Conservation (phyloP, 1,140 invertebrate genomes). For the Mamestra configurata region DNA sequence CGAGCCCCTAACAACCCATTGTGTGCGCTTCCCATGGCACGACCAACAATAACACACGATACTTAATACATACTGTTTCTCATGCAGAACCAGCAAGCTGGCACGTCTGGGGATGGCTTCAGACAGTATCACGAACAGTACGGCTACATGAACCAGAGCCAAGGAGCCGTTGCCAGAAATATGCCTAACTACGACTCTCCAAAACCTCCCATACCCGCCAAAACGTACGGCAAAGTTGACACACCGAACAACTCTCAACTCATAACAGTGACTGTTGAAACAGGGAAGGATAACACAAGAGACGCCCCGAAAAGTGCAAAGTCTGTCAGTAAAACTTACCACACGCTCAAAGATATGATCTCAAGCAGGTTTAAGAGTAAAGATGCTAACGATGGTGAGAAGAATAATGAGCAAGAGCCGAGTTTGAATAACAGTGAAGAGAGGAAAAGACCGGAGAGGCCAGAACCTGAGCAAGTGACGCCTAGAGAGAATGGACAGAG, state of each 20-base stretch:
- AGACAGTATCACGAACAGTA: slow-evolving; percentile 84
- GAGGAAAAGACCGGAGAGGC: slow-evolving; percentile 87
- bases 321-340: slow-evolving; percentile 92
- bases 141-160: slow-evolving; percentile 83
- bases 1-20: slow-evolving; percentile 63
- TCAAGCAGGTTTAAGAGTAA: slow-evolving; percentile 93
- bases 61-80: slow-evolving; percentile 50
- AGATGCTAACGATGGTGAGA: slow-evolving; percentile 87
- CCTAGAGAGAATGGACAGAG: slow-evolving; percentile 75
- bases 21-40: slow-evolving; percentile 67
- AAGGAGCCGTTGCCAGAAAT: slow-evolving; percentile 73
- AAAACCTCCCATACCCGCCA: slow-evolving; percentile 82
- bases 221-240: slow-evolving; percentile 82
- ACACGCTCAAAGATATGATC: slow-evolving; percentile 95
- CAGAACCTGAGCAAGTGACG: slow-evolving; percentile 67
- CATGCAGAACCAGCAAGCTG: slow-evolving; percentile 81
- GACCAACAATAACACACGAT: slow-evolving; percentile 54
- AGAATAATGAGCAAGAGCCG: slow-evolving; percentile 88
- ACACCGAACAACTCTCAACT: slow-evolving; percentile 83
- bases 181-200: slow-evolving; percentile 80
- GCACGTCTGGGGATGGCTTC: slow-evolving; percentile 78
- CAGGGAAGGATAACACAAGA: slow-evolving; percentile 85
- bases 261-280: slow-evolving; percentile 87
- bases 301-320: slow-evolving; percentile 90
- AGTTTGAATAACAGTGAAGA: slow-evolving; percentile 91